These are phyloP conservation scores for Ochropleura plecta DNA, from an alignment of 2,888 invertebrate genomes.

Conservation along the genomic window DNA sequence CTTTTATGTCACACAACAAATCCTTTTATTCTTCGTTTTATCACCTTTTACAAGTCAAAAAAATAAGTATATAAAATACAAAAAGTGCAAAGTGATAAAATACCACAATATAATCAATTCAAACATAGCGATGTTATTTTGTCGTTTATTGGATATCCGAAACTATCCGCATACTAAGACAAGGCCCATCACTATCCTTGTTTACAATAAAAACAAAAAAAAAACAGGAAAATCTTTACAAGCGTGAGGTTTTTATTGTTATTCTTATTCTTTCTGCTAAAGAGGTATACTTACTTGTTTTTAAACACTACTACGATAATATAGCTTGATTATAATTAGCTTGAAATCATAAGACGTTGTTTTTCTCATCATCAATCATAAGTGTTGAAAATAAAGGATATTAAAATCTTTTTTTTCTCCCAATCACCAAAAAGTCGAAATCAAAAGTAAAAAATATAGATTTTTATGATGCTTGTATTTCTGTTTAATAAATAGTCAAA, in stretches of 20 bases:
- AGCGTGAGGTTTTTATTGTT: constrained; percentile 7
- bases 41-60: neutral
- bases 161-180: neutral
- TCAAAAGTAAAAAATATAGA: no score
- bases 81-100: neutral
- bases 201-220: constrained; percentile 32
- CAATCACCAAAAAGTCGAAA: no score
- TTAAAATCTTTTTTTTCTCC: neutral
- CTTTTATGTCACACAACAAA: no score
- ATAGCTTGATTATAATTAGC: neutral
- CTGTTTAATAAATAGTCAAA: no score
- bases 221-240: constrained; percentile 36
- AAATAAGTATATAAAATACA: no score
- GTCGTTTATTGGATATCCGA: constrained; percentile 12
- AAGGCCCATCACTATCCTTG: constrained; percentile 18
- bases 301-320: neutral
- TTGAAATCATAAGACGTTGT: neutral
- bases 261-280: constrained; percentile 13
- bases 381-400: neutral
- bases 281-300: constrained; percentile 6
- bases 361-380: neutral
- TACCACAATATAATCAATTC: neutral
- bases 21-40: neutral
- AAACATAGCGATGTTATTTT: neutral
- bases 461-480: no score